Evolutionary conservation across 2,888 invertebrate species (phyloP), one percentile per base, ranked within the genome.

Genomic region (Macaria liturata): DNA sequence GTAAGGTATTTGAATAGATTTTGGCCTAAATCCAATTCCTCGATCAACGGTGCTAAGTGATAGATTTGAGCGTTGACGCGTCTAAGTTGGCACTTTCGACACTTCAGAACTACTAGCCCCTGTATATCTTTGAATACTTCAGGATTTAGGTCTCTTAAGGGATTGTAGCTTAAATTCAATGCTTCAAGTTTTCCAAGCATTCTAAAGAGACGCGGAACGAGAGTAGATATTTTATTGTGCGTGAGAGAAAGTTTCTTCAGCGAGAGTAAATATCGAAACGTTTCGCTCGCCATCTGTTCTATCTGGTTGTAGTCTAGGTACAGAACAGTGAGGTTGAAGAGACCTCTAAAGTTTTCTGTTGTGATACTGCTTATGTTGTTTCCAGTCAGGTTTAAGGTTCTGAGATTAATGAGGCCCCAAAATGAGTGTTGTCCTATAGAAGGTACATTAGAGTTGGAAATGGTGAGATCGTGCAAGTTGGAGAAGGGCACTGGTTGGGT

Each of bases 61-160:
- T 96, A 96, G 71, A 97, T 93, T 80, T 96, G 95, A 7, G 95
- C 94, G 87, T 97, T 96, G 71, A 97, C 94, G 80, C 95, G 94
- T 72, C 94, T 93, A 68, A 97, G 84, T 57, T 94, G 92, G 83
- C 97, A 97, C 66, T 93, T 91, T 67, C 96, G 93, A 80, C 97
- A 96, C 76, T 94, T 94, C 67, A 97, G 93, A 61, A 94, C 88
- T 76, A 93, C 93, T 61, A 97, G 87, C 72, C 95, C 94, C 93
- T 95, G 94, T 60, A 94, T 93, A 84, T 96, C 96, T 78, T 95
- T 95, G 83, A 96, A 96, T 49, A 95, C 95, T 85, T 96, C 96
- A 7, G 96, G 96, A 74, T 94, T 94, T 59, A 97, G 91, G 75
- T 96, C 95, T 51, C 92, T 87, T 50, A 97, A 83, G 48, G 95